Conservation (phyloP, 2,113 vertebrate species). For the Oplegnathus fasciatus region DNA sequence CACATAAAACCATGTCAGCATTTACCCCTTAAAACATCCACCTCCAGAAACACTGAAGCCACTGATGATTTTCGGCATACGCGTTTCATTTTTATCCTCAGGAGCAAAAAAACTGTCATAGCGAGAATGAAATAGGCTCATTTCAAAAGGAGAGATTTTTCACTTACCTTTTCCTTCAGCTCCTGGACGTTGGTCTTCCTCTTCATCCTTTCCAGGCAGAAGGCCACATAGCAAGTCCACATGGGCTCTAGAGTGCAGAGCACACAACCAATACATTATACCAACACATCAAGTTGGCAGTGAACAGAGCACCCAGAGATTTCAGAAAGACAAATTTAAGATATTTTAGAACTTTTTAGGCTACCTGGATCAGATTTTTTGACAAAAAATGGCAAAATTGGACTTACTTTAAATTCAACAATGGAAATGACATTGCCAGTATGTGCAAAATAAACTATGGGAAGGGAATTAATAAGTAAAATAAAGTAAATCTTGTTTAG, state of each 20-base stretch:
- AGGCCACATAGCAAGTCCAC: conserved; percentile 93
- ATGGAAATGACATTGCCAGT: neutral
- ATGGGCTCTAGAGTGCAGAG: conserved; percentile 86
- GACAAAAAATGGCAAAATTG: neutral
- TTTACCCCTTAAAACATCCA: neutral
- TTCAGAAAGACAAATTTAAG: neutral
- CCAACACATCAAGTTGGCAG: neutral
- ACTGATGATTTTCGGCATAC: neutral
- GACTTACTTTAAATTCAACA: neutral
- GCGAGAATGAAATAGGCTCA: neutral
- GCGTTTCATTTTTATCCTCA: neutral
- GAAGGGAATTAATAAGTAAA: neutral
- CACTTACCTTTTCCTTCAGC: conserved; percentile 88
- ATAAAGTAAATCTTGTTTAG: neutral
- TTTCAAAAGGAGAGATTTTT: neutral
- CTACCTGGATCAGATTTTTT: neutral
- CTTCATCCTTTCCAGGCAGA: conserved; percentile 90
- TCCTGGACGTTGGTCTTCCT: conserved; percentile 92
- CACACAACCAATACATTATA: conserved; percentile 16
- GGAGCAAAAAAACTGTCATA: neutral
- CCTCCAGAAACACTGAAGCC: neutral
- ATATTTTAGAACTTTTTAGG: neutral
- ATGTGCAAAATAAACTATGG: neutral
- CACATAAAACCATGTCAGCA: neutral
- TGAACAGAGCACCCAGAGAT: neutral